phyloP scores from a whole-genome alignment of 2,113 vertebrate species.

The Hydrochoerus hydrochaeris region DNA sequence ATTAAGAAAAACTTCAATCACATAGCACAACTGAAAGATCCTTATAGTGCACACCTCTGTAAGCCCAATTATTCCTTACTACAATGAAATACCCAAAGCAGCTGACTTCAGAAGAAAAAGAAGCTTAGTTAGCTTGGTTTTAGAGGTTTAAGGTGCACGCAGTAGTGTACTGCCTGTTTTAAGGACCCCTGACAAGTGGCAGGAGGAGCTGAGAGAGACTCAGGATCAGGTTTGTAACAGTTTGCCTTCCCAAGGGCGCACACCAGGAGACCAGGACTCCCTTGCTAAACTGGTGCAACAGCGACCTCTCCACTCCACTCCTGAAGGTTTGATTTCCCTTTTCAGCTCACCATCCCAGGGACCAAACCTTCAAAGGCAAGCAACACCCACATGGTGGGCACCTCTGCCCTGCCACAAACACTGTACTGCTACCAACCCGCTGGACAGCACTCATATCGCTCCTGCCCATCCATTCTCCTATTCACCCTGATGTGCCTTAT shows the following conservation, averaged over 20 bases:
- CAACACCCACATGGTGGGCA: not conserved
- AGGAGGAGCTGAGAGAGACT: not conserved
- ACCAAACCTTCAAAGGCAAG: not conserved
- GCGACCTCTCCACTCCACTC: not conserved
- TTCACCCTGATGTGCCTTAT: not conserved
- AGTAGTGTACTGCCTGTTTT: not conserved
- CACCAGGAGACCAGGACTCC: not conserved
- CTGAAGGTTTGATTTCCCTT: not conserved
- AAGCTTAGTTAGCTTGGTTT: not conserved
- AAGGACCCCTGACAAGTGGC: too few species aligned
- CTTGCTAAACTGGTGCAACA: not conserved
- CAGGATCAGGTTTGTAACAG: not conserved
- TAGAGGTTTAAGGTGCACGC: not conserved
- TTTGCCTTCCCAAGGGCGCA: not conserved
- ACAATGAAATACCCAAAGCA: not conserved
- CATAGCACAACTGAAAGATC: not conserved
- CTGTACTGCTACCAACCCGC: not conserved
- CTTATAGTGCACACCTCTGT: not conserved
- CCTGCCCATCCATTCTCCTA: not conserved
- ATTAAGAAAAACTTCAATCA: conserved; percentile 7
- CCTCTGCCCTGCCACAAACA: not conserved
- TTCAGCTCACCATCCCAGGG: too few species aligned
- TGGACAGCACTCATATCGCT: not conserved
- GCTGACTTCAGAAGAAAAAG: not conserved
- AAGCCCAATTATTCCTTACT: not conserved